These are phyloP conservation scores for Myotis yumanensis DNA, from an alignment of 2,113 vertebrate genomes.

Conservation along the genomic window DNA sequence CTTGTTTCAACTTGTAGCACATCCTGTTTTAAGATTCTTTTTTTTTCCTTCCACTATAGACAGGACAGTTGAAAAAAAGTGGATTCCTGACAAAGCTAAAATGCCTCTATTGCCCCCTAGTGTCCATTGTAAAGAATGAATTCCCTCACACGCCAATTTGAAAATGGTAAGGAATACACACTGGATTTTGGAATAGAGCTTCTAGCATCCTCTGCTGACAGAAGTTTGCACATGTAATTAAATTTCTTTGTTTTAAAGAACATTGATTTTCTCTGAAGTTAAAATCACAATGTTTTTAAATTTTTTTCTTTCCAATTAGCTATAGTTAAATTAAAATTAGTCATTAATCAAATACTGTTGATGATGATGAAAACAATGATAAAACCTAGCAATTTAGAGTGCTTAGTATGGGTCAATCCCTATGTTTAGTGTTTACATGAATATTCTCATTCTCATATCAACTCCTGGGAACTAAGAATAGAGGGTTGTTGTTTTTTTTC, in stretches of 20 bases:
- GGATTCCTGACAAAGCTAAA: neutral
- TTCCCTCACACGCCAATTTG: neutral
- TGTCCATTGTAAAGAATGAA: conserved; percentile 51
- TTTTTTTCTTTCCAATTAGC: conserved; percentile 25
- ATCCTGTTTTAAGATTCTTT: neutral
- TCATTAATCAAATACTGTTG: conserved; percentile 17
- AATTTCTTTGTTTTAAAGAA: conserved; percentile 34
- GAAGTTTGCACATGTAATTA: conserved; percentile 32
- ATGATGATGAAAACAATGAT: neutral
- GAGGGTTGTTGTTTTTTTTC: neutral
- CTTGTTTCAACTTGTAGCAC: conserved; percentile 39
- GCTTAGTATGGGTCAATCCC: neutral
- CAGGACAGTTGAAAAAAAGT: neutral
- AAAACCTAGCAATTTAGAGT: neutral
- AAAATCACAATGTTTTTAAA: conserved; percentile 14
- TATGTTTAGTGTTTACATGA: neutral
- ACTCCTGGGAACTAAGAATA: conserved; percentile 3
- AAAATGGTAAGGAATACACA: neutral
- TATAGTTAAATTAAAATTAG: conserved; percentile 45
- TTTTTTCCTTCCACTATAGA: neutral
- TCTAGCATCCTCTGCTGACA: conserved; percentile 65
- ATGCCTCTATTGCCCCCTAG: conserved; percentile 65
- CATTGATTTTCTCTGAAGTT: conserved; percentile 24
- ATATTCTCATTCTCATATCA: neutral
- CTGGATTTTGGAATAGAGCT: conserved; percentile 41